These are phyloP conservation scores for Microplitis deprimator DNA, from an alignment of 2,888 invertebrate species.

Conservation along the genomic window DNA sequence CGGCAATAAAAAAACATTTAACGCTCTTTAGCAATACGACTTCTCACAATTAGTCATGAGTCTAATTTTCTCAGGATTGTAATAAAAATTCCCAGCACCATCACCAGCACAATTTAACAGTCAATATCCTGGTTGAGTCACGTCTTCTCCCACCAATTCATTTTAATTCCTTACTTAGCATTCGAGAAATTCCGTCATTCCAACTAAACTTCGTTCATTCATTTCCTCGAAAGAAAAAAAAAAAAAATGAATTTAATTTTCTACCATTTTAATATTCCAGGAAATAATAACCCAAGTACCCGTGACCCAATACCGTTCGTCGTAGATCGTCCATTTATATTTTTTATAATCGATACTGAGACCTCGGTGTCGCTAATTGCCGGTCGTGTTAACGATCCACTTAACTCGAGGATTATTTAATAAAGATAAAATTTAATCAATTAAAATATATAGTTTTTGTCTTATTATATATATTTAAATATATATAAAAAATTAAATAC, in stretches of 20 bases:
- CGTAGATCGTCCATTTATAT: conserved; percentile 87
- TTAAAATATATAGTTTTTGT: conserved; percentile 37
- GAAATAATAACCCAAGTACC: conserved; percentile 63
- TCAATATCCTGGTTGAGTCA: conserved; percentile 66
- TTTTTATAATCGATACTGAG: conserved; percentile 87
- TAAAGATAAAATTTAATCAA: conserved; percentile 42
- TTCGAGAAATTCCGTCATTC: too few relatives aligned
- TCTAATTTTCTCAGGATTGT: conserved; percentile 68
- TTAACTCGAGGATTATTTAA: conserved; percentile 80
- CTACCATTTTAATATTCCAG: conserved; percentile 58
- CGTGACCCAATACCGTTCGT: conserved; percentile 79
- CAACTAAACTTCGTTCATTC: conserved; percentile 6
- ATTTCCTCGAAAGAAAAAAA: conserved; percentile 7
- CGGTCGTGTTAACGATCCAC: conserved; percentile 87
- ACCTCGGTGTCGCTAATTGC: conserved; percentile 86
- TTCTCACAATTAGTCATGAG: conserved; percentile 53
- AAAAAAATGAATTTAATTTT: conserved; percentile 21
- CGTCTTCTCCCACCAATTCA: conserved; percentile 4
- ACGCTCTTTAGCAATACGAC: conserved; percentile 4
- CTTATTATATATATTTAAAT: neutral
- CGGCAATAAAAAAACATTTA: too few relatives aligned
- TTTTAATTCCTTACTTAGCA: too few relatives aligned
- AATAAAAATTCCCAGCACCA: conserved; percentile 55
- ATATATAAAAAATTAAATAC: too few relatives aligned
- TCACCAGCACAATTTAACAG: conserved; percentile 59